A percentile compares a stretch with the other conserved stretches of the same genome.
phyloP scores from a whole-genome alignment of 2,113 vertebrate species.

The Microcebus lehilahytsara region DNA sequence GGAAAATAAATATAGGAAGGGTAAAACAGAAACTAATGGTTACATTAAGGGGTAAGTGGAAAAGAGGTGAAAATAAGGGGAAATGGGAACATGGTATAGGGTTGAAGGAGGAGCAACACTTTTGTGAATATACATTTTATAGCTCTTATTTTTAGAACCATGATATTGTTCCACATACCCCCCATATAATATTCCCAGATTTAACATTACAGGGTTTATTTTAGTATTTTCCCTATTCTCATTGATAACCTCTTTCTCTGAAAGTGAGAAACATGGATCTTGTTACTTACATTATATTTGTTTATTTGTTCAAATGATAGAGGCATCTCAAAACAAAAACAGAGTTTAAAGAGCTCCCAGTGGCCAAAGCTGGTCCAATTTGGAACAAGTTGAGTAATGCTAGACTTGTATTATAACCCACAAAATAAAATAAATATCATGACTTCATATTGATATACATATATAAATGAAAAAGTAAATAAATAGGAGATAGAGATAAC shows the following conservation, averaged over 20 bases:
- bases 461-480: neutral
- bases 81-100: neutral
- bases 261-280: neutral
- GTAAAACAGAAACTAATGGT: neutral
- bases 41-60: neutral
- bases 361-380: neutral
- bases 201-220: neutral
- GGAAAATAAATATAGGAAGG: neutral
- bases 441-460: neutral
- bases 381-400: neutral
- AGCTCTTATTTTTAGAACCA: neutral
- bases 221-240: neutral
- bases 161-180: neutral
- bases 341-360: neutral
- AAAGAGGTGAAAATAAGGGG: neutral
- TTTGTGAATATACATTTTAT: neutral
- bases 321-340: neutral
- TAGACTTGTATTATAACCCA: neutral
- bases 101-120: neutral
- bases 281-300: neutral
- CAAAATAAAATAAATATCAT: neutral
- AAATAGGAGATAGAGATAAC: neutral
- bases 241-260: neutral
- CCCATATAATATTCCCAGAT: neutral
- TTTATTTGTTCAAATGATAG: neutral